These are phyloP conservation scores for Drosophila parthenogenetica DNA, from an alignment of 2,888 invertebrate genomes.

Conservation along the genomic window DNA sequence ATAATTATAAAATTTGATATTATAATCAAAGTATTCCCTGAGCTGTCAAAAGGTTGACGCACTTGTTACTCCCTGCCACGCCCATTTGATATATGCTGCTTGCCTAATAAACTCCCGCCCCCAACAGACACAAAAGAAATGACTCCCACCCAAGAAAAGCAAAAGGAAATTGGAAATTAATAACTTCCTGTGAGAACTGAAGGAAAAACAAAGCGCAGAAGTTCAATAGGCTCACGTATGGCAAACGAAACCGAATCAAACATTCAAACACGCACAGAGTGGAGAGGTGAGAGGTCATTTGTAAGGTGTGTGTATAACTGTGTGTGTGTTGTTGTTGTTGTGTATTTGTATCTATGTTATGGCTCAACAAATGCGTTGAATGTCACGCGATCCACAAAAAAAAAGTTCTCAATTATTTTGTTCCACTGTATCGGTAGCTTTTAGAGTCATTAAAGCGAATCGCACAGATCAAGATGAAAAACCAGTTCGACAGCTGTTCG, in stretches of 20 bases:
- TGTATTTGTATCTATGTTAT: not conserved
- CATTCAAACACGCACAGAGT: slow-evolving; percentile 36
- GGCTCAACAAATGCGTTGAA: slow-evolving; percentile 12
- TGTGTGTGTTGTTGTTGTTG: not conserved
- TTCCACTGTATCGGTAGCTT: slow-evolving; percentile 1
- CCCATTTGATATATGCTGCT: slow-evolving; percentile 3
- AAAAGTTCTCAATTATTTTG: slow-evolving; percentile 3
- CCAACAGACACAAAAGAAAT: slow-evolving; percentile 10
- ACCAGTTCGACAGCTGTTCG: slow-evolving; percentile 68
- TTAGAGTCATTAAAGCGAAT: slow-evolving; percentile 1
- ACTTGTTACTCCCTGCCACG: slow-evolving; percentile 7
- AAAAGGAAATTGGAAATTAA: slow-evolving; percentile 66
- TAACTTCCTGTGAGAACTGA: slow-evolving; percentile 58
- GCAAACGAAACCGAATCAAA: slow-evolving; percentile 33
- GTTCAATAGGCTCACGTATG: slow-evolving; percentile 63
- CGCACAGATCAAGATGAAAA: slow-evolving; percentile 52
- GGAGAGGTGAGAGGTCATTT: slow-evolving; percentile 24
- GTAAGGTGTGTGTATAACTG: not conserved
- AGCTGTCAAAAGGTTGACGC: slow-evolving; percentile 1
- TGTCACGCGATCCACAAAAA: slow-evolving; percentile 34
- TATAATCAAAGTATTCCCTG: not conserved
- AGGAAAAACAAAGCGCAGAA: slow-evolving; percentile 60
- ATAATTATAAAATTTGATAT: not conserved
- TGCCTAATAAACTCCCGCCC: slow-evolving; percentile 35
- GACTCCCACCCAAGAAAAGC: slow-evolving; percentile 34